phyloP scores from a whole-genome alignment of 2,888 invertebrate genomes.

The Polydrusus pterygomalis region DNA sequence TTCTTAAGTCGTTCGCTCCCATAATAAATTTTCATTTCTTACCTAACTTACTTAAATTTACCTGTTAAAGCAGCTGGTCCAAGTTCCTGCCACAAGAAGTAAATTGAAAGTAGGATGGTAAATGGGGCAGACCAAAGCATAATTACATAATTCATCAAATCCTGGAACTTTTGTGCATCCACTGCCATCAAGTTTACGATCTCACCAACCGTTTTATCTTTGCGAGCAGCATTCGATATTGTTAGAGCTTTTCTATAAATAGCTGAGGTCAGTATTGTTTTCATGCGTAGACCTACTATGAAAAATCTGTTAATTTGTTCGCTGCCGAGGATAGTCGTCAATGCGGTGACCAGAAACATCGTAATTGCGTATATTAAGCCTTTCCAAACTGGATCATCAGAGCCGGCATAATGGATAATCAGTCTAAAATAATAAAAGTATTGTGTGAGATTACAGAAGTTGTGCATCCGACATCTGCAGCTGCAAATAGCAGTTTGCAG shows the following conservation, averaged over 20 bases:
- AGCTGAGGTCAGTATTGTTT: slow-evolving; percentile 74
- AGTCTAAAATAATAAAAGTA: slow-evolving; percentile 56
- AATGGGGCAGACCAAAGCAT: slow-evolving; percentile 75
- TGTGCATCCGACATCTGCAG: too few relatives aligned
- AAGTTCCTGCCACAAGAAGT: slow-evolving; percentile 72
- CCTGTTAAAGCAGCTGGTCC: slow-evolving; percentile 76
- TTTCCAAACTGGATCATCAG: slow-evolving; percentile 72
- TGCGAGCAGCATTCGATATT: slow-evolving; percentile 69
- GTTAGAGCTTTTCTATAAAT: slow-evolving; percentile 74
- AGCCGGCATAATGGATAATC: slow-evolving; percentile 68
- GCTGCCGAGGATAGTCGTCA: slow-evolving; percentile 74
- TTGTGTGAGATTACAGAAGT: too few relatives aligned
- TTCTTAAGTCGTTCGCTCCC: too few relatives aligned
- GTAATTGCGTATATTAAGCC: slow-evolving; percentile 75
- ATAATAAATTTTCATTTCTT: too few relatives aligned
- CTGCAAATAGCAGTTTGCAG: too few relatives aligned
- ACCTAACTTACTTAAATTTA: not conserved
- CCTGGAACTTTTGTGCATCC: slow-evolving; percentile 73
- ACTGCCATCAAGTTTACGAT: slow-evolving; percentile 74
- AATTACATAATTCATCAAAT: slow-evolving; percentile 71
- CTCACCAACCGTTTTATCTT: slow-evolving; percentile 72
- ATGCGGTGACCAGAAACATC: slow-evolving; percentile 73
- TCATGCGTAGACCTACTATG: slow-evolving; percentile 75
- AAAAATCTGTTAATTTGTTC: slow-evolving; percentile 75
- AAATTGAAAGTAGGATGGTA: slow-evolving; percentile 75